Evolutionary conservation across 2,797 vertebrate species (phyloP).

Genomic region (Clarias laeviceps): DNA sequence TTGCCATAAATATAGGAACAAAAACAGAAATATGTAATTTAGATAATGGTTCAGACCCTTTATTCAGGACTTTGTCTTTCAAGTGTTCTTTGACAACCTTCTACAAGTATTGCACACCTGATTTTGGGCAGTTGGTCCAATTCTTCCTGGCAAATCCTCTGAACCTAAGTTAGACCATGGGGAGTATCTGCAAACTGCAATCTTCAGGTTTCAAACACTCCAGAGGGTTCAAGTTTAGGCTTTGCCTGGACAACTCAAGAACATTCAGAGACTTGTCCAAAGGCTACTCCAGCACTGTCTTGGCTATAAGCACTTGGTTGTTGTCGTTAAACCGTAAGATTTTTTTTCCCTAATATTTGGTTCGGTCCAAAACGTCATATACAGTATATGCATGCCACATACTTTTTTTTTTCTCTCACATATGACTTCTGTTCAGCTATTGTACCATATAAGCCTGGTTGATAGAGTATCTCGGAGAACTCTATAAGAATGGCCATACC

Average conservation of each 20-base stretch:
- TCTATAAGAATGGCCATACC: no score
- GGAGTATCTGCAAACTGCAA: no score
- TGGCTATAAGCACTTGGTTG: background rate
- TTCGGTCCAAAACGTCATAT: background rate
- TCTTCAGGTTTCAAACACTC: no score
- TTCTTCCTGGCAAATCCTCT: background rate
- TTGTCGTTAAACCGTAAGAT: background rate
- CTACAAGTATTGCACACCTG: background rate
- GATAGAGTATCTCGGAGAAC: background rate
- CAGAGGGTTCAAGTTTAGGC: background rate
- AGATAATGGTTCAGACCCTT: background rate
- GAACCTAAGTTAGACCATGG: no score
- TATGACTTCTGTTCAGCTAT: background rate
- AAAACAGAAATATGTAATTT: background rate
- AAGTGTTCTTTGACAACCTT: no score
- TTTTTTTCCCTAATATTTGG: background rate
- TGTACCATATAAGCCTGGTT: background rate
- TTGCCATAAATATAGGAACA: background rate
- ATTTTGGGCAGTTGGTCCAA: background rate
- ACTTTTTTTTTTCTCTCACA: background rate
- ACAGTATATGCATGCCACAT: background rate
- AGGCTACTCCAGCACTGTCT: background rate
- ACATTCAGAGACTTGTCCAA: background rate
- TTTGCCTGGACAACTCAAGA: background rate
- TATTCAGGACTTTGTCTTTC: background rate